Evolutionary conservation across 2,888 invertebrate species (phyloP), one percentile per base, ranked within the genome.

Genomic region (Panorpa germanica): DNA sequence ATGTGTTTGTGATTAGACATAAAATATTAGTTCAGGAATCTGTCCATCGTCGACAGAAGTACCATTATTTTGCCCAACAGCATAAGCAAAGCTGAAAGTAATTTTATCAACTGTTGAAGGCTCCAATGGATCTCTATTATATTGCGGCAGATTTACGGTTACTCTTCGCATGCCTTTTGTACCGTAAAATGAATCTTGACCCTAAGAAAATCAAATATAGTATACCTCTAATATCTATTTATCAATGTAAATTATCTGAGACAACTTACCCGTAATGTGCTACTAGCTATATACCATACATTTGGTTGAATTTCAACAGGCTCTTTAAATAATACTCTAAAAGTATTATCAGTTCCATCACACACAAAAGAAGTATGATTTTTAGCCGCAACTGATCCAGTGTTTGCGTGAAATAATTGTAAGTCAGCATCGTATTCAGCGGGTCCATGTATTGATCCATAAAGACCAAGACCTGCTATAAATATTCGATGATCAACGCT

Each of bases 21-120:
- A 80, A 58, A 83, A 85, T 41, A 83, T 76, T 36, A 85, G 73
- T 48, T 82, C 80, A 7, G 85, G 85, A 40, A 85, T 78, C 54
- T 85, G 85, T 25, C 85, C 83, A 47, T 80, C 78, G 44, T 82
- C 81, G 2, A 83, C 78, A 1, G 80, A 77, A 2, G 83, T 83
- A 1, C 82, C 78, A 45, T 80, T 80, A 50, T 83, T 83, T 48
- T 81, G 80, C 8, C 81, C 81, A n/a, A 80, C 73, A 3, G 80
- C 78, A 47, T 75, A 80, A 3, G 74, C 74, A 52, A 85, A 85
- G 46, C 76, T 74, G 49, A 85, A 83, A 4, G 72, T 73, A 2
- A 81, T 70, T 45, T 72, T 72, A 34, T 74, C 71, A n/a, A 72
- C 71, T 32, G 70, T 66, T 40, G 70, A 70, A 41, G 75, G 72